Evolutionary conservation across 2,888 invertebrate species (phyloP), one percentile per base, ranked within the genome.

Genomic region (Colletes collaris): DNA sequence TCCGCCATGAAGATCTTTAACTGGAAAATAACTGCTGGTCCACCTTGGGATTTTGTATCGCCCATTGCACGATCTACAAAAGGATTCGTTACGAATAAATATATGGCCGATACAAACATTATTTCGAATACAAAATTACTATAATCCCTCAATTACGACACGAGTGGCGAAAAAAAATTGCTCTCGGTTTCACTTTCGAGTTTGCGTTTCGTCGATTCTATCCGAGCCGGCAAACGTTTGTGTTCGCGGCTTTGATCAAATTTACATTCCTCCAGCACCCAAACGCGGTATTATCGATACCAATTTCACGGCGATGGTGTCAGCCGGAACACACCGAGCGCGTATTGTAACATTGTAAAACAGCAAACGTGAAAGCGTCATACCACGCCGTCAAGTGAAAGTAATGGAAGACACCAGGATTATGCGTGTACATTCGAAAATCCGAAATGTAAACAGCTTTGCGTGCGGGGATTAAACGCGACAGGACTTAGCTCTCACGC

Each of bases 211-310:
- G 50, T 56, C 49, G 52, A 62, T 62, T 49, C 66, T 50, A 44
- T n/a, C 35, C 4, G n/a, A 16, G 40, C 62, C 50, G 49, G 16
- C 11, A 52, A 44, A 56, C 70, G 72, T 73, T 81, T 63, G 75
- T 55, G 50, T 40, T 50, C 66, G 66, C 40, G 71, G 72, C 49
- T 77, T 78, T 81, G 73, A 83, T 81, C 82, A 81, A 83, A 83
- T 83, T 83, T 81, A 73, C 79, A 73, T 75, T 81, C 70, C 81
- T 73, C 69, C n/a, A 16, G 13, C 58, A n/a, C 37, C 50, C 16
- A 44, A 68, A 52, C 44, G 56, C 60, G n/a, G 63, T 69, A 77
- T 81, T 69, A 78, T 65, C 71, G 66, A 64, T 55, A 56, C 27
- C 78, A 59, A 72, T 81, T 82, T 78, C 68, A 69, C 72, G 58